Evolutionary conservation across 2,888 invertebrate genomes (phyloP), one percentile per base, ranked within the genome.

Genomic region (Pollenia griseotomentosa): DNA sequence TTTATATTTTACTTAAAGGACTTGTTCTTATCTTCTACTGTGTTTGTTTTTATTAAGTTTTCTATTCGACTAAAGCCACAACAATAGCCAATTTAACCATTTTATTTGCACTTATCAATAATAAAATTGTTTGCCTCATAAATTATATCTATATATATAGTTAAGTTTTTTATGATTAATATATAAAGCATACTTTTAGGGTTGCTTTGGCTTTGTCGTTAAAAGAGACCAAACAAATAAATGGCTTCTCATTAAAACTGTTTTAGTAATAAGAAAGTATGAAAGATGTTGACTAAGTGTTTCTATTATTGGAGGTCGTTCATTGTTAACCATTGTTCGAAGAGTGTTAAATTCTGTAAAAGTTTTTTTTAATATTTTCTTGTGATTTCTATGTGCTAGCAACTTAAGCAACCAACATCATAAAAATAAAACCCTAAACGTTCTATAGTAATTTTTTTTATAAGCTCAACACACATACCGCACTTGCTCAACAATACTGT

Each of bases 251-350:
- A 33, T 33, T 33, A 6, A 6, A 33, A 33, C 65, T 51, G 42
- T 42, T 59, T 63, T 23, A 46, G 2, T 42, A 46, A 19, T 9
- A 48, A 65, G 55, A 42, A 6, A 33, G 40, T 46, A 42, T 68
- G 79, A 48, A 23, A 2, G 8, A 66, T 59, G 44, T 23, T 63
- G 70, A 55, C 40, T 57, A 48, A 57, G 33, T 68, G 46, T 68
- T 82, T 61, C n/a, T 74, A 59, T 44, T 70, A 55, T 70, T 73
- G 42, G 73, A 81, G 73, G 75, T 66, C 55, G 61, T 73, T 83
- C 55, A 46, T 77, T 53, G 33, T 44, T 48, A 61, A 63, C 19
- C 42, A 73, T 75, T 81, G 57, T 51, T 57, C 33, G 9, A 42
- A 63, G 40, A 42, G 2, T n/a, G 10, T 44, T 44, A 4, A 33